Evolutionary conservation across 2,797 vertebrate species (phyloP), one percentile per base, ranked within the genome.

Genomic region (Sylvia borin): DNA sequence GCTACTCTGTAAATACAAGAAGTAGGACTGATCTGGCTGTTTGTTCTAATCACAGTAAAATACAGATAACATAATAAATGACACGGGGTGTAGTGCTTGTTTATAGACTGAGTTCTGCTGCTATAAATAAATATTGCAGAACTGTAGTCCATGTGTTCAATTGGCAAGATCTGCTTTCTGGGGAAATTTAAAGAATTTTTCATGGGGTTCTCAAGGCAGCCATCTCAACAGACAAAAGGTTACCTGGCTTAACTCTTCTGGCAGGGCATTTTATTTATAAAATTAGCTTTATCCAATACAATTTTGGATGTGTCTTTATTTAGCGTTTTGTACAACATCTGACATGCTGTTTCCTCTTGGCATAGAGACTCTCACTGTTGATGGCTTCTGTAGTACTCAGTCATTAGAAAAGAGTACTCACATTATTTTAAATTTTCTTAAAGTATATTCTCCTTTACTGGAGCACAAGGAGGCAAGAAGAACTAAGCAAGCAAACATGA

Each of bases 31-130:
- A 94, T 96, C 92, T 95, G 20, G 27, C 48, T 95, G 48, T 92
- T 97, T 92, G 82, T 91, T 93, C 95, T 96, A 97, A 97, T 97
- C 94, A 85, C 31, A 85, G 78, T 86, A 92, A 93, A 97, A 77
- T 95, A 65, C 71, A 73, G 86, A 88, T 48, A 96, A 81, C 76
- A 38, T 48, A 96, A 90, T 40, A 92, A 71, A 85, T 75, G 26
- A 25, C 54, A 82, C 11, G 51, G 54, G 13, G 20, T 83, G 66
- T 18, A 42, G 9, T 61, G 71, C 22, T 93, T 89, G 66, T 90
- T 97, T 92, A 68, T 42, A 86, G 60, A 82, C 57, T 8, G 26
- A 29, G 7, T 72, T 95, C 29, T 78, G 47, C 38, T 88, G 21
- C 89, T 92, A 58, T 72, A 85, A 93, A 86, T 80, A 92, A 77